A percentile compares a stretch with the other conserved stretches of the same genome.
These are phyloP conservation scores for Trachelus tabidus DNA, from an alignment of 2,888 invertebrate genomes.

Conservation along the genomic window DNA sequence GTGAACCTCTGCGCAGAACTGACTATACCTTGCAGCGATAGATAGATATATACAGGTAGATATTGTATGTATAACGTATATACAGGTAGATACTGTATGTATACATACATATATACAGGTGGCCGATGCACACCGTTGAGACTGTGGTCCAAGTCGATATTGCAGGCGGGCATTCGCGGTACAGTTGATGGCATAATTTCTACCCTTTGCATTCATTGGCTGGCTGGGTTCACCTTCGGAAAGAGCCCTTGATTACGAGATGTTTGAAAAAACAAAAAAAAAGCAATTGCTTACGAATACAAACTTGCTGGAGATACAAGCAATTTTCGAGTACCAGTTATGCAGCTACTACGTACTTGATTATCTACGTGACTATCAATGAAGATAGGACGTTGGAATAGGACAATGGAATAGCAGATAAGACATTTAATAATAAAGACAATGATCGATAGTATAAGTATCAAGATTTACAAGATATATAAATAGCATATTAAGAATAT, in stretches of 20 bases:
- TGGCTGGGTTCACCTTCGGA: slow-evolving; percentile 26
- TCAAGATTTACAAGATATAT: neutral
- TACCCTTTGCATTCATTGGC: slow-evolving; percentile 28
- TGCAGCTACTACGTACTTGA: neutral
- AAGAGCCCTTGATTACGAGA: neutral
- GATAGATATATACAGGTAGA: neutral
- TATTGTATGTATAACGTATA: neutral
- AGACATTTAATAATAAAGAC: neutral
- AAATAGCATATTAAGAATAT: no score
- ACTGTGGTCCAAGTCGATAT: slow-evolving; percentile 41
- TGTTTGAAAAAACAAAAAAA: neutral
- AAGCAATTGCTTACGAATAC: neutral
- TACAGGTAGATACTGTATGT: neutral
- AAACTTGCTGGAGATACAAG: neutral
- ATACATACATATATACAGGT: neutral
- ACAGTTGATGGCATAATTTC: slow-evolving; percentile 28
- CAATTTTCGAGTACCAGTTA: neutral
- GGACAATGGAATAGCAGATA: neutral
- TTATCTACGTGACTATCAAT: neutral
- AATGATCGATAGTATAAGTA: neutral
- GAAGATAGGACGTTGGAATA: neutral
- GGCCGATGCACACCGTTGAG: slow-evolving; percentile 19
- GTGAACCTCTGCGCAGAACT: neutral
- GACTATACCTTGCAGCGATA: neutral
- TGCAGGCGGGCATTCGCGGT: slow-evolving; percentile 35